Evolutionary conservation across 2,113 vertebrate genomes (phyloP).

Genomic region (Danio rerio): GRCz12tu NC_133183.1:17443501-17444000

Average conservation of each 20-base stretch:
- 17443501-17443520: too few species aligned
- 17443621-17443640: too few species aligned
- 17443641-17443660: too few species aligned
- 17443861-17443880: conserved; percentile 6
- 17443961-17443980: conserved; percentile 73
- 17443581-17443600: too few species aligned
- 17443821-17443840: background rate
- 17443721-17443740: too few species aligned
- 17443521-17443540: too few species aligned
- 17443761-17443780: background rate
- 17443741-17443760: background rate
- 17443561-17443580: too few species aligned
- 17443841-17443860: conserved; percentile 46
- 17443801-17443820: background rate
- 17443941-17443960: conserved; percentile 37
- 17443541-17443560: too few species aligned
- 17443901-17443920: conserved; percentile 52
- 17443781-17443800: conserved; percentile 11
- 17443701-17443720: too few species aligned
- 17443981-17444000: conserved; percentile 75
- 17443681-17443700: too few species aligned
- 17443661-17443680: too few species aligned
- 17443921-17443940: conserved; percentile 50
- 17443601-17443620: too few species aligned
- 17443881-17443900: conserved; percentile 56